A percentile compares a stretch with the other conserved stretches of the same genome.
Evolutionary conservation across 2,888 invertebrate species (phyloP).

Genomic region (Poecilus cupreus): DNA sequence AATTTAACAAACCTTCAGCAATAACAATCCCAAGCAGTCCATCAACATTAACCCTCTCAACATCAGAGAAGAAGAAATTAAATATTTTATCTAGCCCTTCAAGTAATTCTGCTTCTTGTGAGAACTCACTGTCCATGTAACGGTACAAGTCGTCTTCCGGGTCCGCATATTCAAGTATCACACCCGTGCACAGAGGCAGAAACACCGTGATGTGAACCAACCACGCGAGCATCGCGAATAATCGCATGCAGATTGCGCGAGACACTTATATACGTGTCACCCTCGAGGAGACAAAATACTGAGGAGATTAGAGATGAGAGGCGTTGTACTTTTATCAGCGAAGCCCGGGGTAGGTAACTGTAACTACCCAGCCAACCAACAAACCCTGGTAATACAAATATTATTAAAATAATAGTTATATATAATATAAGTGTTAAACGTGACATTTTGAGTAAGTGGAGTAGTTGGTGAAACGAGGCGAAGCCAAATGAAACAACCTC

Average conservation of each 20-base stretch:
- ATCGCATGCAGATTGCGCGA: neutral
- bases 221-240: neutral
- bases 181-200: neutral
- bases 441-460: no score
- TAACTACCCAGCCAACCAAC: no score
- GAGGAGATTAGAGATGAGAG: no score
- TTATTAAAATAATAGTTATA: no score
- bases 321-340: no score
- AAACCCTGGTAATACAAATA: no score
- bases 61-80: slow-evolving; percentile 43
- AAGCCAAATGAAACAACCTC: no score
- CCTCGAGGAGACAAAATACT: neutral
- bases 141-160: neutral
- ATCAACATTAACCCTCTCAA: slow-evolving; percentile 69
- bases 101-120: neutral
- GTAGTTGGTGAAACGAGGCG: no score
- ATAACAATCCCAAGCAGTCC: slow-evolving; percentile 69
- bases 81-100: neutral
- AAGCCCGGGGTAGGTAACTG: no score
- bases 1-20: slow-evolving; percentile 69
- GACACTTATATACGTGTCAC: neutral
- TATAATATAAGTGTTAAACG: no score
- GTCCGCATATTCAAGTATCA: neutral
- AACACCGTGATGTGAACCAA: neutral
- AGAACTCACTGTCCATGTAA: neutral